Percentiles rank a stretch among this genome's conserved stretches.
These are phyloP conservation scores for Hyppa rectilinea DNA, from an alignment of 2,888 invertebrate genomes.

Conservation along the genomic window DNA sequence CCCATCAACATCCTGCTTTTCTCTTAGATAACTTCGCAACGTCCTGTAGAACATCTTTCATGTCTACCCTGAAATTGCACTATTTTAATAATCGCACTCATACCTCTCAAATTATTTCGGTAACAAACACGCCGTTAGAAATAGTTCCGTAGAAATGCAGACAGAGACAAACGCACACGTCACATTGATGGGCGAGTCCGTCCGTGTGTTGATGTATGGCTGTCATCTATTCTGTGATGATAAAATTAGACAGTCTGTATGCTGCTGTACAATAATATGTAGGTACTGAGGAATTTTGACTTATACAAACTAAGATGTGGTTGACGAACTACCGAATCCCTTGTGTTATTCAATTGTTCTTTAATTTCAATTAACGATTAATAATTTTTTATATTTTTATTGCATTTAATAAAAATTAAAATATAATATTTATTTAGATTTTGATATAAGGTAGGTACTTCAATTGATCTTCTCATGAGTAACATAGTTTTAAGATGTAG, in stretches of 20 bases:
- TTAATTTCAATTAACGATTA: no score
- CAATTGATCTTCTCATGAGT: no score
- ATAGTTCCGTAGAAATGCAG: conserved; percentile 54
- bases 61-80: background rate
- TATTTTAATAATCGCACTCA: conserved; percentile 12
- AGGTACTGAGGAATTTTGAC: background rate
- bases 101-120: conserved; percentile 48
- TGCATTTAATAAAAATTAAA: no score
- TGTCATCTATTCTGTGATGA: conserved; percentile 63
- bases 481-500: no score
- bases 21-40: background rate
- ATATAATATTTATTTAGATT: no score
- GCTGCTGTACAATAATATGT: conserved; percentile 14
- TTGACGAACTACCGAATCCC: no score
- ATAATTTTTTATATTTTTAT: no score
- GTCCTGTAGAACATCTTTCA: background rate
- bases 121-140: conserved; percentile 54
- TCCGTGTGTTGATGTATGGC: conserved; percentile 65
- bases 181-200: conserved; percentile 67
- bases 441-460: no score
- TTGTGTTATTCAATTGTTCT: no score
- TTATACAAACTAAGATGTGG: background rate
- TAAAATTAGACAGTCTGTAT: conserved; percentile 58
- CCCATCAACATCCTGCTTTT: no score
- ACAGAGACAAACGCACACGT: conserved; percentile 67